A percentile compares a stretch with the other conserved stretches of the same genome.
Evolutionary conservation across 2,888 invertebrate species (phyloP).

Genomic region (Physocephala rufipes): DNA sequence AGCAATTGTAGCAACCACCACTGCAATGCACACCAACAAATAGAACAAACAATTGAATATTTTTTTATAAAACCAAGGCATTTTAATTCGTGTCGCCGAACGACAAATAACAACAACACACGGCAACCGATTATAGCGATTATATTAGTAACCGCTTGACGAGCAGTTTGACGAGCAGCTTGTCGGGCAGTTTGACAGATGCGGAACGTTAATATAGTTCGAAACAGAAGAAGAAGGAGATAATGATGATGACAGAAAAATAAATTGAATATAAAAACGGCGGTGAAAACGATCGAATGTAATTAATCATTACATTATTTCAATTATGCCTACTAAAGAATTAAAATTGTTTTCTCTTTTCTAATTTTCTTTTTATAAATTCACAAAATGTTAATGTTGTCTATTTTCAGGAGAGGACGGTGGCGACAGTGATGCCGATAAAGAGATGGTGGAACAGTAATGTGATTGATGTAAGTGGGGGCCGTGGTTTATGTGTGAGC

Average conservation of each 20-base stretch:
- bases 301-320: conserved; percentile 28
- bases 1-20: too few relatives aligned
- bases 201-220: too few relatives aligned
- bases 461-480: too few relatives aligned
- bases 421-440: too few relatives aligned
- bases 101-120: too few relatives aligned
- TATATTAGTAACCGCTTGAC: neutral
- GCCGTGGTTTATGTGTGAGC: too few relatives aligned
- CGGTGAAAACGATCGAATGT: neutral
- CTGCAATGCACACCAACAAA: too few relatives aligned
- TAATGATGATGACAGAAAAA: too few relatives aligned
- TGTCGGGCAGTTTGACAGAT: too few relatives aligned
- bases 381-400: neutral
- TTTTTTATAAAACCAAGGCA: conserved; percentile 17
- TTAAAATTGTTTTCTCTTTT: conserved; percentile 4
- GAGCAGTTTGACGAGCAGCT: neutral
- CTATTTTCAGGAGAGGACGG: too few relatives aligned
- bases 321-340: conserved; percentile 19
- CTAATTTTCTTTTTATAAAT: too few relatives aligned
- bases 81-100: conserved; percentile 24
- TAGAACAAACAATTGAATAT: neutral
- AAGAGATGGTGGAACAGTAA: neutral
- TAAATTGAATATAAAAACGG: neutral
- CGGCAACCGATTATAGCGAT: neutral
- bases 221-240: too few relatives aligned